Conservation (phyloP, 1,140 invertebrate genomes). For the Cheumatopsyche charites region DNA sequence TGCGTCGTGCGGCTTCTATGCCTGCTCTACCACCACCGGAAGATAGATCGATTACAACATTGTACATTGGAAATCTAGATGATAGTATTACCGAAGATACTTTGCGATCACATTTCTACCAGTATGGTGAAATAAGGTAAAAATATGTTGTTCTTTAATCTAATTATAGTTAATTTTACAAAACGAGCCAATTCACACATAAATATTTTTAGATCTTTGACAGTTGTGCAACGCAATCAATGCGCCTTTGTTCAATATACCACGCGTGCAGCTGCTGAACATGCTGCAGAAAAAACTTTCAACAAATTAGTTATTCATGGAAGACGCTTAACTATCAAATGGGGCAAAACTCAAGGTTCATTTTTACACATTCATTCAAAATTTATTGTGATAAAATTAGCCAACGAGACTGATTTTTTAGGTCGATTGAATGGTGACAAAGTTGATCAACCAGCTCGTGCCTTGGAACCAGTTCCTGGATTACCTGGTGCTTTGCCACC, state of each 20-base stretch:
- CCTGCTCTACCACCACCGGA: conserved; percentile 94
- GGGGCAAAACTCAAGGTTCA: conserved; percentile 88
- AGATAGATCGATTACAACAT: conserved; percentile 94
- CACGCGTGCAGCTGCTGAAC: conserved; percentile 84
- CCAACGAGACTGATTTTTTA: conserved; percentile 29
- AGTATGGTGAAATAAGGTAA: conserved; percentile 96
- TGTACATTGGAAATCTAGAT: conserved; percentile 94
- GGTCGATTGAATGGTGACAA: conserved; percentile 58
- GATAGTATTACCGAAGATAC: conserved; percentile 90
- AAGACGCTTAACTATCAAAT: conserved; percentile 91
- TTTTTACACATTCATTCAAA: too few relatives aligned
- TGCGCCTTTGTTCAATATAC: conserved; percentile 99
- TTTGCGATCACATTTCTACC: conserved; percentile 86
- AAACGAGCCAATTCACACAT: too few relatives aligned
- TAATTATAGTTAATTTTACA: background rate
- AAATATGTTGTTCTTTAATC: background rate
- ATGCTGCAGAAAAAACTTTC: conserved; percentile 94
- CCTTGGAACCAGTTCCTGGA: conserved; percentile 86
- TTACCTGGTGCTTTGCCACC: conserved; percentile 79
- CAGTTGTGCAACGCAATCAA: conserved; percentile 90
- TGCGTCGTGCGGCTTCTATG: conserved; percentile 91
- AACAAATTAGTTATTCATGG: conserved; percentile 92
- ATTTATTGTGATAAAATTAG: conserved; percentile 11
- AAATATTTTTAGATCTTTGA: conserved; percentile 69
- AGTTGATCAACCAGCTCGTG: conserved; percentile 58